Evolutionary conservation across 2,113 vertebrate species (phyloP).

Genomic region (Phocoena phocoena): DNA sequence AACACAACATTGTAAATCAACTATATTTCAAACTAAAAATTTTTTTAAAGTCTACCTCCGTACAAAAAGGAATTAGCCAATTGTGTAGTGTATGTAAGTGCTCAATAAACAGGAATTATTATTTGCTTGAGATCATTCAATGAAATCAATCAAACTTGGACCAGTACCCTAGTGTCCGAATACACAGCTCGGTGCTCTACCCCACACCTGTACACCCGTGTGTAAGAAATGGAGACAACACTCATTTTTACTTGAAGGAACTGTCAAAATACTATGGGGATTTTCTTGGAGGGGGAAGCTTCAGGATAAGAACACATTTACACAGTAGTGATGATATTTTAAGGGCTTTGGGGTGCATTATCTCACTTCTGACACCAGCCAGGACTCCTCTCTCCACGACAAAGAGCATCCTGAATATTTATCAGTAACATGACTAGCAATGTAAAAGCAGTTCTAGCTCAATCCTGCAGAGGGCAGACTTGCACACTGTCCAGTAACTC

Average conservation of each 20-base stretch:
- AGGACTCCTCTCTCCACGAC: neutral
- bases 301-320: neutral
- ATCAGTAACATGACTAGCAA: neutral
- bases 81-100: neutral
- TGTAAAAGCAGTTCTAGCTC: slow-evolving; percentile 27
- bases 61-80: neutral
- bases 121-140: neutral
- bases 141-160: neutral
- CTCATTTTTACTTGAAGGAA: neutral
- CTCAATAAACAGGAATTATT: neutral
- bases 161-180: neutral
- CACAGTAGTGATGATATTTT: neutral
- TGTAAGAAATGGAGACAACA: neutral
- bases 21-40: neutral
- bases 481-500: neutral
- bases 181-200: fast-evolving
- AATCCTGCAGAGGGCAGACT: slow-evolving; percentile 67
- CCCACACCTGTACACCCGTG: neutral
- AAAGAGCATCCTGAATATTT: neutral
- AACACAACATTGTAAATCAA: neutral
- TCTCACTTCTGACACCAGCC: neutral
- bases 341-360: neutral
- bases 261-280: neutral
- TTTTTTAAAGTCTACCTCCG: neutral
- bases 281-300: neutral